A percentile compares a stretch with the other conserved stretches of the same genome.
phyloP scores from a whole-genome alignment of 2,113 vertebrate species.

The Nyctereutes procyonoides region DNA sequence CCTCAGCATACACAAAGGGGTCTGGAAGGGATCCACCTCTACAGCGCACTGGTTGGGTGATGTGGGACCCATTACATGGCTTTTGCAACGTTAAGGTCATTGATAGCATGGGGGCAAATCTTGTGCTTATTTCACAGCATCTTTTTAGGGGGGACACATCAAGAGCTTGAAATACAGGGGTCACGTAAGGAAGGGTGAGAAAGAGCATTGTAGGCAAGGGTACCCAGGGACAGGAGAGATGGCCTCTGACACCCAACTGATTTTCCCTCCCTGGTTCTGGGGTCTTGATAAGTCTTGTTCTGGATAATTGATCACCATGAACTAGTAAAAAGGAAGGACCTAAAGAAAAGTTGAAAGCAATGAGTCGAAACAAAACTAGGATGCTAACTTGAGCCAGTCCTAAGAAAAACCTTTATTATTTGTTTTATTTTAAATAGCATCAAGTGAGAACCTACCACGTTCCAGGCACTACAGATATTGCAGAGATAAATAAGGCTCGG shows the following conservation, averaged over 20 bases:
- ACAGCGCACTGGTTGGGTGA: neutral
- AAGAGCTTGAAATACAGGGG: neutral
- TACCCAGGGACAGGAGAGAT: neutral
- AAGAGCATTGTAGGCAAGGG: neutral
- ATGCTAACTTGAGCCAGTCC: neutral
- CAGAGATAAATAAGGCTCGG: neutral
- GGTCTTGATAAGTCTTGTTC: neutral
- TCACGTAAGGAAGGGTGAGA: neutral
- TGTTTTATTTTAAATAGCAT: neutral
- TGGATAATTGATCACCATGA: neutral
- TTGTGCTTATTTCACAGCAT: neutral
- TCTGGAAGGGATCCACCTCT: too few species aligned
- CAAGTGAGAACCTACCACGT: neutral
- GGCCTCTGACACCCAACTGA: neutral
- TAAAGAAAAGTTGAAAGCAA: neutral
- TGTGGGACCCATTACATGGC: rapidly evolving
- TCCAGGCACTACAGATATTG: neutral
- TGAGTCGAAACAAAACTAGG: neutral
- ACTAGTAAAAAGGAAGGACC: neutral
- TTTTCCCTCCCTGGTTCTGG: neutral
- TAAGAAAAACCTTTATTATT: neutral
- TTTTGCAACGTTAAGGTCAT: neutral
- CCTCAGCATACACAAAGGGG: neutral
- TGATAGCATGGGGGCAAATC: neutral
- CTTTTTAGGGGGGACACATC: neutral